Base-by-base conservation (phyloP, 2,888 invertebrate genomes). In the Syrista parreyssii region DNA sequence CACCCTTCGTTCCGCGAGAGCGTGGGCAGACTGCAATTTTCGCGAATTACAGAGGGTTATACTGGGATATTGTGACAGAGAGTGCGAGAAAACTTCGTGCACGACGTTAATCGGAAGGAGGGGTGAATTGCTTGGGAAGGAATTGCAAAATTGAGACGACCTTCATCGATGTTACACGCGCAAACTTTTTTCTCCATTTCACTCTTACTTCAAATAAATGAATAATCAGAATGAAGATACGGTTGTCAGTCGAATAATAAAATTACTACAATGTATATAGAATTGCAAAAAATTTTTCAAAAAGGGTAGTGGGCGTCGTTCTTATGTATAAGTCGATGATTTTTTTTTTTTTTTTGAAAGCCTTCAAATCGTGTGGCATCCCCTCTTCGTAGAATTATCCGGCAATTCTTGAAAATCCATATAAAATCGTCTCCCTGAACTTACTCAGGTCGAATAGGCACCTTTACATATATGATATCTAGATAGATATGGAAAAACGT, bases 201-300 rank as follows among this genome's bases (percentile, higher is more conserved):
- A 78, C 78, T 81, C 80, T 55, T 79, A 75, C 78, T 80, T 82
- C 82, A 86, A 87, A 88, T 85, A 84, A 87, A 87, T 87, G 84
- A 86, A 86, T 87, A 84, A 82, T 86, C 87, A 84, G 82, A 84
- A 85, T 84, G 82, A 78, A 84, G 81, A 80, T 82, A 80, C 81
- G 84, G 78, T 83, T 81, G 83, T 81, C 81, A 77, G 83, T 81
- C 80, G 82, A 81, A 80, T 84, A 85, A 83, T 84, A 86, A 87
- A 87, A 87, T 84, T 84, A 82, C 83, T 81, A 76, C 82, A 81
- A 82, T 78, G 83, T 82, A 86, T 84, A 86, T 82, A 84, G 80
- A 82, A 80, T 80, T 79, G 73, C 76, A 73, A 79, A 82, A 79
- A 75, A 81, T 2, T 80, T 81, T 79, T 78, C 79, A 79, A 81